Base-by-base conservation (phyloP, 53 echinoderm and acorn worm species). In the Glandiceps talaboti region DNA sequence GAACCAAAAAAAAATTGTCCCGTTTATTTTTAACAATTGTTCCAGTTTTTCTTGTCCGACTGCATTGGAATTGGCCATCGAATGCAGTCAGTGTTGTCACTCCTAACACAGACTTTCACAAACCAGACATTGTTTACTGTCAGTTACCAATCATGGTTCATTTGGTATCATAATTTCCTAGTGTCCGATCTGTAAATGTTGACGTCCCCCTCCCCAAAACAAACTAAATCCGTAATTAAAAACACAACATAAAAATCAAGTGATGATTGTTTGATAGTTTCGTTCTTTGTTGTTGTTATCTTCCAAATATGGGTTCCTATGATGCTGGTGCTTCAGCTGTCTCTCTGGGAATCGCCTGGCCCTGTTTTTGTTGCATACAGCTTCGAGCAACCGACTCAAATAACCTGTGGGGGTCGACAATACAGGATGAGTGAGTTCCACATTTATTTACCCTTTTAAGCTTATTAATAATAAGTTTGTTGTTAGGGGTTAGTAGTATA, bases 381-480 rank as follows among this genome's bases (percentile, higher is more conserved):
- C 99, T 99, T n/a, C 99, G 83, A 33, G 93, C 93, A 33, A 99
- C 99, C 31, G 99, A 94, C 76, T 99, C 93, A 83, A 99, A 99
- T 76, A 99, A 89, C 81, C 99, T 99, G 64, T 12, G 20, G 64
- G n/a, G n/a, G n/a, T n/a, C n/a, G n/a, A n/a, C n/a, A n/a, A n/a
- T n/a, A n/a, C n/a, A n/a, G n/a, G n/a, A n/a, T n/a, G n/a, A n/a
- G n/a, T n/a, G n/a, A n/a, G n/a, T n/a, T n/a, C n/a, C n/a, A n/a
- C n/a, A n/a, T n/a, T n/a, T n/a, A n/a, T n/a, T n/a, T n/a, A n/a
- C n/a, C n/a, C n/a, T n/a, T n/a, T n/a, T n/a, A n/a, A n/a, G n/a
- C n/a, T n/a, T n/a, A n/a, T n/a, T n/a, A n/a, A n/a, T n/a, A n/a
- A n/a, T n/a, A n/a, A n/a, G n/a, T n/a, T n/a, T n/a, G n/a, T n/a